Conservation (phyloP, 2,113 vertebrate species). For the Pitta sordida region DNA sequence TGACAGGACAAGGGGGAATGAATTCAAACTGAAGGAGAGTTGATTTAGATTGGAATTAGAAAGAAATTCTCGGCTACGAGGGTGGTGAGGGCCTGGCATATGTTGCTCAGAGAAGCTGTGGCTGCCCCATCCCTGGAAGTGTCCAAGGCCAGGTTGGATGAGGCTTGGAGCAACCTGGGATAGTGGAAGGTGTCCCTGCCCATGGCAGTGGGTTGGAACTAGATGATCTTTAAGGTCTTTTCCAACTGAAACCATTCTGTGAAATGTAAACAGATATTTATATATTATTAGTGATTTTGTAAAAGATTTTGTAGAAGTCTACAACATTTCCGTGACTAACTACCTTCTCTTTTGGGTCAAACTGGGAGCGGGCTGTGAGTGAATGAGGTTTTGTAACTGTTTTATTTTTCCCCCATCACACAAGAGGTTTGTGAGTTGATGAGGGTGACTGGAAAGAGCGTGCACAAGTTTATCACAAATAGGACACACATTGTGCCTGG, state of each 20-base stretch:
- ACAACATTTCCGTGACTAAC: not conserved
- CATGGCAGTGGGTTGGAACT: rapidly evolving
- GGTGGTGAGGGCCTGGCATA: not conserved
- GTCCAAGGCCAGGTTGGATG: rapidly evolving
- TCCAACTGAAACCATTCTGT: not conserved
- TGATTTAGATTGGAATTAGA: not conserved
- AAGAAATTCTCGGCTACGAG: not conserved
- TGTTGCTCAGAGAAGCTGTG: not conserved
- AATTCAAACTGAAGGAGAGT: not conserved
- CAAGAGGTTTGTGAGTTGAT: not conserved
- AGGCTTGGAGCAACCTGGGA: rapidly evolving
- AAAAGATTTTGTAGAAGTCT: not conserved
- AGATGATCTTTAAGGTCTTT: not conserved
- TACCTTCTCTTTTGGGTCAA: not conserved
- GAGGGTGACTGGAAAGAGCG: not conserved
- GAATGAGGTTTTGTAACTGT: not conserved
- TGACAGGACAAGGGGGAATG: not conserved
- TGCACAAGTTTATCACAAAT: rapidly evolving
- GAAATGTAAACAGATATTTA: not conserved
- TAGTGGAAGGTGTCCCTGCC: not conserved
- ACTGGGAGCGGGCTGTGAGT: not conserved
- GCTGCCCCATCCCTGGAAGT: not conserved
- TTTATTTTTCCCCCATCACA: not conserved
- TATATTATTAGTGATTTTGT: not conserved
- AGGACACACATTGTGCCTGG: not conserved